Percentiles rank a stretch among this genome's conserved stretches.
Conservation (phyloP, 1,140 invertebrate species). For the Druon quercuslanigerum region DNA sequence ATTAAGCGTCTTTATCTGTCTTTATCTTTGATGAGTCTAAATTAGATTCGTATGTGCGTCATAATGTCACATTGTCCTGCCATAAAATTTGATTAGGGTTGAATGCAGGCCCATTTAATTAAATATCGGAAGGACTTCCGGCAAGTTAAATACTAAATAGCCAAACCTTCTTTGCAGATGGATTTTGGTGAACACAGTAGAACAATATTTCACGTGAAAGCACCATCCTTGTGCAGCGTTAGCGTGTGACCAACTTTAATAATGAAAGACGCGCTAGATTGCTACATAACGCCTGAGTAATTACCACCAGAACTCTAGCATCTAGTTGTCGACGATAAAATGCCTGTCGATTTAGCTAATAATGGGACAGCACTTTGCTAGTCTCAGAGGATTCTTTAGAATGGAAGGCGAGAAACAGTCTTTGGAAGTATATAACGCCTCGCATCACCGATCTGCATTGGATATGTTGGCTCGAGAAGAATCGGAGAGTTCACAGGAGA, state of each 20-base stretch:
- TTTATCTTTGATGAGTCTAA: not conserved
- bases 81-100: not conserved
- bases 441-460: slow-evolving; percentile 51
- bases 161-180: not conserved
- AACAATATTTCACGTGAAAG: not conserved
- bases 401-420: slow-evolving; percentile 68
- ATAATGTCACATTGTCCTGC: not conserved
- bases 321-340: slow-evolving; percentile 57
- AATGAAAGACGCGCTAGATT: not conserved
- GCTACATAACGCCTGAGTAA: not conserved
- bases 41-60: not conserved
- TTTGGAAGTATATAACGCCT: slow-evolving; percentile 57
- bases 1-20: not conserved
- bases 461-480: slow-evolving; percentile 59
- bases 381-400: slow-evolving; percentile 72
- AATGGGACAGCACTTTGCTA: slow-evolving; percentile 76
- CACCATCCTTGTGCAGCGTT: no score
- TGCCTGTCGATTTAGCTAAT: slow-evolving; percentile 66
- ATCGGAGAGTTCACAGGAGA: slow-evolving; percentile 53
- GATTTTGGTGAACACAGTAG: slow-evolving; percentile 4
- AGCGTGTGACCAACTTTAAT: not conserved
- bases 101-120: no score
- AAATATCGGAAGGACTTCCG: no score
- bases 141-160: no score
- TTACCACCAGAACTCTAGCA: slow-evolving; percentile 1